Base-by-base conservation (phyloP, 2,888 invertebrate genomes). In the Rutpela maculata region DNA sequence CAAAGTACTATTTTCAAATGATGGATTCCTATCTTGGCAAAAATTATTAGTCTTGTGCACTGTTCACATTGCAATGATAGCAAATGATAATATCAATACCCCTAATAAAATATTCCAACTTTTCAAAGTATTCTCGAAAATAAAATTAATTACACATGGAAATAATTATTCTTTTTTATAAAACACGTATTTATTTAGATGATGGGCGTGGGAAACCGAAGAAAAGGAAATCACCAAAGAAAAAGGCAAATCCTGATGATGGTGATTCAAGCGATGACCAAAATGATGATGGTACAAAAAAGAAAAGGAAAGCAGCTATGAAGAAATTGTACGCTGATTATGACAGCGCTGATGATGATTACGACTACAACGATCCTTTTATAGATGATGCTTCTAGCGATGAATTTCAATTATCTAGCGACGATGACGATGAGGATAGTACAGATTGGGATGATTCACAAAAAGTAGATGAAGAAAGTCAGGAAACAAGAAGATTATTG, bases 361-460 rank as follows among this genome's bases (percentile, higher is more conserved):
- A 81, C 57, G 81, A 81, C 65, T 69, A 62, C 38, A 76, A 82
- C 10, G 83, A 83, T 77, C 82, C 83, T 50, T 83, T 83, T 62
- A 76, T 83, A 38, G 78, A 82, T 65, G 81, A 83, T 75, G 78
- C 17, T 1, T 80, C 81, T 38, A 82, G 83, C 69, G 83, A 83
- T 73, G 83, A 81, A 60, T 83, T 78, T 73, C 70, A 81, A 77
- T 43, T 72, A 55, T 78, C 81, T 17, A 59, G 43, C 38, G n/a
- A 26, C 4, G 22, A 26, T 26, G 79, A 76, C 70, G 79, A 77
- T 26, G 76, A 71, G 63, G 77, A 78, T 59, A 76, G 78, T 55
- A 78, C 72, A 43, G 82, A 83, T 22, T 82, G 80, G 81, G 78
- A 78, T 22, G 83, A 82, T 75, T 82, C 83, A 11, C 81, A 81